Evolutionary conservation across 1,140 invertebrate species (phyloP).

Genomic region (Pentalonia nigronervosa): DNA sequence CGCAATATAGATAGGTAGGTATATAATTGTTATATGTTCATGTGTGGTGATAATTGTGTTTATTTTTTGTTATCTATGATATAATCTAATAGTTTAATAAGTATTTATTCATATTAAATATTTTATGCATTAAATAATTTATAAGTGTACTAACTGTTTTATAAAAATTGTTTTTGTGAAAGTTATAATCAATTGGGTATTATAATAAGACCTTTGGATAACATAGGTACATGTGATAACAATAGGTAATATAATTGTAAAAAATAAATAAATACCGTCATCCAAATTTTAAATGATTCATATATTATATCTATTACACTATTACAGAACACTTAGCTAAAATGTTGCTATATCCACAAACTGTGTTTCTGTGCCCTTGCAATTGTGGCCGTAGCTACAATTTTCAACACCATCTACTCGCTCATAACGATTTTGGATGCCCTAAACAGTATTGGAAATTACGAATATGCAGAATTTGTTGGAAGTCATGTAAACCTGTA

Average conservation of each 20-base stretch:
- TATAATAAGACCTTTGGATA: neutral
- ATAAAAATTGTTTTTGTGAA: neutral
- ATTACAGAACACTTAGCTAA: conserved; percentile 30
- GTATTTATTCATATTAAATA: no score
- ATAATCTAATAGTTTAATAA: neutral
- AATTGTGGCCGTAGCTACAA: conserved; percentile 34
- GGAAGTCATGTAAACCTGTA: conserved; percentile 23
- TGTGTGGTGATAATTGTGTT: neutral
- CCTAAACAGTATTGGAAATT: conserved; percentile 46
- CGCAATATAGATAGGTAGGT: neutral
- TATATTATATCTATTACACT: neutral
- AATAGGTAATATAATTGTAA: neutral
- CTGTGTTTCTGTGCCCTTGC: conserved; percentile 29
- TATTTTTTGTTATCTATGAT: neutral
- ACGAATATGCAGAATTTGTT: conserved; percentile 35
- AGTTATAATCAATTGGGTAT: neutral
- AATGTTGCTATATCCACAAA: conserved; percentile 40
- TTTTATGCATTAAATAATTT: neutral
- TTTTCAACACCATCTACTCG: conserved; percentile 39
- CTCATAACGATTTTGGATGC: conserved; percentile 44
- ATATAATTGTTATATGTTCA: neutral
- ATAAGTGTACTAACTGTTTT: neutral
- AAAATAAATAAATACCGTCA: neutral
- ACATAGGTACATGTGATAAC: neutral
- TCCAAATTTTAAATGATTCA: neutral